Percentiles rank a stretch among this genome's conserved stretches.
Conservation (phyloP, 2,888 invertebrate species). For the Megastigmus dorsalis region DNA sequence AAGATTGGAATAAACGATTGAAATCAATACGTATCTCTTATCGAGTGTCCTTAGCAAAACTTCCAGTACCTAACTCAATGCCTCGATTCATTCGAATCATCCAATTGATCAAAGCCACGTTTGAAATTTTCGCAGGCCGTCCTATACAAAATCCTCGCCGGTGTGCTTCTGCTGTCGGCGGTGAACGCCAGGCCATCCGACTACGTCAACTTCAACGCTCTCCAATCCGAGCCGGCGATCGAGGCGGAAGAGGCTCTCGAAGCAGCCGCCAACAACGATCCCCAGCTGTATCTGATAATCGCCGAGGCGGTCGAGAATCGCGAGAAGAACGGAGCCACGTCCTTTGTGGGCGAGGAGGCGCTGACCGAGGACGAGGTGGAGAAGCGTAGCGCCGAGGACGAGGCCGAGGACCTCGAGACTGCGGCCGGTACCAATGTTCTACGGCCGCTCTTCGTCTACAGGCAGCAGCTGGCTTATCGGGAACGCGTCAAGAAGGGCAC, state of each 20-base stretch:
- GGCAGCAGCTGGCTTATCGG: constrained; percentile 70
- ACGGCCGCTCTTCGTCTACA: constrained; percentile 70
- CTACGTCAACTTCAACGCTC: background rate
- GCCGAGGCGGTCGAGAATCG: background rate
- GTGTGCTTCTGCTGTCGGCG: background rate
- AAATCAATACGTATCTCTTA: too few species aligned
- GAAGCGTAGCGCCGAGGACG: constrained; percentile 38
- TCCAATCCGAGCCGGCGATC: background rate
- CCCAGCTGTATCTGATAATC: background rate
- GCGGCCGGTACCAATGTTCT: constrained; percentile 71
- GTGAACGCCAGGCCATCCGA: constrained; percentile 1
- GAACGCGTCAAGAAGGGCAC: constrained; percentile 63
- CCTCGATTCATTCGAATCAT: too few species aligned
- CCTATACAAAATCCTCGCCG: background rate
- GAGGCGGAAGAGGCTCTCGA: background rate
- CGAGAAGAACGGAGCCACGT: background rate
- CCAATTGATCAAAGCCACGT: background rate
- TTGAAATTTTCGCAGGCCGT: background rate
- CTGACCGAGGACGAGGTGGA: background rate
- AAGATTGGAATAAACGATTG: too few species aligned
- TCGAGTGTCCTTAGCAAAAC: too few species aligned
- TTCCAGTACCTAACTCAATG: too few species aligned
- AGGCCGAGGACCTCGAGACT: constrained; percentile 65
- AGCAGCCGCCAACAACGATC: background rate
- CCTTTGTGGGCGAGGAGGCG: background rate